phyloP scores from a whole-genome alignment of 2,113 vertebrate species.

The Solenodon paradoxus region DNA sequence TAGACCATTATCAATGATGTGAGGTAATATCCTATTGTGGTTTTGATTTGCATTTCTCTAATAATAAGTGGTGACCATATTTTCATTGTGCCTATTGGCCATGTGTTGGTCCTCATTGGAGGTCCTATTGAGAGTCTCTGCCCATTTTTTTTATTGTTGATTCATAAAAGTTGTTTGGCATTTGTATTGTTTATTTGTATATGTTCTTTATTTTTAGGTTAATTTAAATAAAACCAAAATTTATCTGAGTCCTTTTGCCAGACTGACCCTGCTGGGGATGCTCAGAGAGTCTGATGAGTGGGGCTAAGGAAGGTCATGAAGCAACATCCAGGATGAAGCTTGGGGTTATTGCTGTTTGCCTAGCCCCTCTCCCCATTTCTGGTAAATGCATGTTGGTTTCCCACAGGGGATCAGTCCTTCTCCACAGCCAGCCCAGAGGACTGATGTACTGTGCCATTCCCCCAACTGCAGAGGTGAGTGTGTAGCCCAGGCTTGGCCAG shows the following conservation, averaged over 20 bases:
- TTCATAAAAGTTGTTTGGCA: no score
- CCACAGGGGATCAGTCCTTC: neutral
- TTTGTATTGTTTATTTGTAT: no score
- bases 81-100: no score
- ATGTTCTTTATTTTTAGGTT: no score
- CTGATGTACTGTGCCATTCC: neutral
- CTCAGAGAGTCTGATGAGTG: neutral
- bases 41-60: no score
- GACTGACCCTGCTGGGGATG: neutral
- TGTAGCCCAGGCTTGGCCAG: neutral
- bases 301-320: neutral
- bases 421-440: neutral
- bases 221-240: neutral
- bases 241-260: neutral
- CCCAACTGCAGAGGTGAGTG: neutral
- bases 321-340: neutral
- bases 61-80: no score
- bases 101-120: no score
- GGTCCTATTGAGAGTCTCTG: no score
- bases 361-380: neutral
- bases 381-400: neutral
- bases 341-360: neutral
- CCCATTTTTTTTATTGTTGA: no score
- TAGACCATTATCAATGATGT: no score
- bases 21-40: no score